These are phyloP conservation scores for Amphiprion ocellaris DNA, from an alignment of 2,113 vertebrate genomes.

Conservation along the genomic window DNA sequence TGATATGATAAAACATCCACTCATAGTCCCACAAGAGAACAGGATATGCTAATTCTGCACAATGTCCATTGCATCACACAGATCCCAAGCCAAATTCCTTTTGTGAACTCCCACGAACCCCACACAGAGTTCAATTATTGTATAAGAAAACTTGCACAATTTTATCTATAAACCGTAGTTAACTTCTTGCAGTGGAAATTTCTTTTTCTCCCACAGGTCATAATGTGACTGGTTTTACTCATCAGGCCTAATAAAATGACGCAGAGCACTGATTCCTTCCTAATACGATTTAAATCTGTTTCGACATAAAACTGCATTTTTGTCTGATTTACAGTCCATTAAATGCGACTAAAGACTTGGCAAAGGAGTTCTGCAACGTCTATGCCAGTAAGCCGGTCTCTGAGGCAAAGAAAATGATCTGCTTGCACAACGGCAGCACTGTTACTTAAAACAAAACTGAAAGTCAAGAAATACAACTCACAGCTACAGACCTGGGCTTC, in stretches of 20 bases:
- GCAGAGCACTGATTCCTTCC: constrained; percentile 16
- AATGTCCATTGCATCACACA: constrained; percentile 42
- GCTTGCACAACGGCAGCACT: constrained; percentile 24
- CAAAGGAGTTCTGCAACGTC: constrained; percentile 20
- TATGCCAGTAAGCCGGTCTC: constrained; percentile 19
- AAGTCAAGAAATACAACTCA: not conserved
- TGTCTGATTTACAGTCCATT: constrained; percentile 56
- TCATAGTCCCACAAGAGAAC: constrained; percentile 37
- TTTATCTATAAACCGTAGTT: not conserved
- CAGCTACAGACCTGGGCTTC: not conserved
- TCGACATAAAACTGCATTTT: constrained; percentile 42
- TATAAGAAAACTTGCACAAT: constrained; percentile 3
- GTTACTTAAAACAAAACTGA: constrained; percentile 5
- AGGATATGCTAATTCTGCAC: constrained; percentile 46
- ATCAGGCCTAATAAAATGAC: constrained; percentile 31
- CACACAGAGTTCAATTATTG: constrained; percentile 13
- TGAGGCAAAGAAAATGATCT: constrained; percentile 28
- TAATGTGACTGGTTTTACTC: constrained; percentile 37
- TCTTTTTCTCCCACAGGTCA: constrained; percentile 16
- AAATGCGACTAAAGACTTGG: constrained; percentile 36
- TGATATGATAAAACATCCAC: constrained; percentile 54
- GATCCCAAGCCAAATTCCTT: constrained; percentile 36
- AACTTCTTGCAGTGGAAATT: constrained; percentile 8
- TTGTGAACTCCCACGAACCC: constrained; percentile 26
- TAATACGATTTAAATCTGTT: constrained; percentile 62